phyloP scores from a whole-genome alignment of 1,140 invertebrate genomes.

The Heliconius congener region DNA sequence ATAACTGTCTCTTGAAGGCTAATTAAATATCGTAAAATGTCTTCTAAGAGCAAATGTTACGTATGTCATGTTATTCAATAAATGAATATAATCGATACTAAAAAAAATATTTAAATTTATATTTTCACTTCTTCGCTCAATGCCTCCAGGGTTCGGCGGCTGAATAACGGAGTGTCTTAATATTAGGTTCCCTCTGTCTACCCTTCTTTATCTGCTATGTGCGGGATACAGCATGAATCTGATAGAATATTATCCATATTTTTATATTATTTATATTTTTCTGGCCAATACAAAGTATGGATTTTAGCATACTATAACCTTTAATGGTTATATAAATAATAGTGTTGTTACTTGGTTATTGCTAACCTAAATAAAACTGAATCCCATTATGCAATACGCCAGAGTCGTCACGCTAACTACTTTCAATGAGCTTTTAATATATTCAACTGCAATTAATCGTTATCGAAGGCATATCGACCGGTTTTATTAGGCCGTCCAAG shows the following conservation, averaged over 20 bases:
- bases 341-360: background rate
- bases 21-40: constrained; percentile 6
- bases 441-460: constrained; percentile 52
- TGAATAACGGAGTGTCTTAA: no score
- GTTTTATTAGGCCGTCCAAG: constrained; percentile 47
- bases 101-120: no score
- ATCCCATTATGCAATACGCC: constrained; percentile 14
- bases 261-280: background rate
- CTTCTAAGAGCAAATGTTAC: background rate
- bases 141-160: no score
- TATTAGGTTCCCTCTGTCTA: no score
- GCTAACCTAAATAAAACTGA: constrained; percentile 4
- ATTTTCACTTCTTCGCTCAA: no score
- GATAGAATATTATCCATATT: background rate
- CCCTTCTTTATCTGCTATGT: no score
- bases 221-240: no score
- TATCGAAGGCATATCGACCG: constrained; percentile 49
- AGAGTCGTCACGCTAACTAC: constrained; percentile 35
- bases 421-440: constrained; percentile 50
- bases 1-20: constrained; percentile 3
- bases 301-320: background rate
- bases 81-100: background rate
- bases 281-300: background rate
- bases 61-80: background rate
- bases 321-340: background rate